These are phyloP conservation scores for Harlomillsia oculata DNA, from an alignment of 1,140 invertebrate genomes.

Conservation along the genomic window DNA sequence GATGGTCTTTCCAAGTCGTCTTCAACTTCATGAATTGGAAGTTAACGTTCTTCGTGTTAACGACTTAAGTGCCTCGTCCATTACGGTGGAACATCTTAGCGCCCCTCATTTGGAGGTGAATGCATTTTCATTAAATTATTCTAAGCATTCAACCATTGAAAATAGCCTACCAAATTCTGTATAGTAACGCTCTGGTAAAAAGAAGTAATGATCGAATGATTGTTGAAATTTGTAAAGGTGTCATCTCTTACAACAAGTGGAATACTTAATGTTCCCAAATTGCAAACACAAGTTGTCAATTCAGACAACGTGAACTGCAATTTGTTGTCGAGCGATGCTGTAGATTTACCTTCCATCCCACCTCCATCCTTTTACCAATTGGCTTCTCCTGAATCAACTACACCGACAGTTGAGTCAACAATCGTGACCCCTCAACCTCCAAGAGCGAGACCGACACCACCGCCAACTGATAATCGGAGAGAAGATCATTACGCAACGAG, in stretches of 20 bases:
- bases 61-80: conserved; percentile 26
- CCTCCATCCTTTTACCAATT: conserved; percentile 31
- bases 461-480: background rate
- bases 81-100: conserved; percentile 22
- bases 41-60: conserved; percentile 33
- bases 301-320: conserved; percentile 22
- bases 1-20: conserved; percentile 29
- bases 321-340: conserved; percentile 9
- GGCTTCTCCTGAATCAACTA: too few relatives aligned
- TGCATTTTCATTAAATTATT: background rate
- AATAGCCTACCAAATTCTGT: too few relatives aligned
- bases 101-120: conserved; percentile 27
- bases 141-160: too few relatives aligned
- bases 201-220: too few relatives aligned
- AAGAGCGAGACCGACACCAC: too few relatives aligned
- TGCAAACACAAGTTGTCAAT: conserved; percentile 18
- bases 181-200: too few relatives aligned
- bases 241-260: conserved; percentile 23
- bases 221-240: conserved; percentile 27
- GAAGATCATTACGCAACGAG: background rate
- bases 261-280: conserved; percentile 11
- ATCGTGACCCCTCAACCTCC: too few relatives aligned
- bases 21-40: conserved; percentile 34
- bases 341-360: conserved; percentile 26
- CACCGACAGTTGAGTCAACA: too few relatives aligned